These are phyloP conservation scores for Auanema sp. DNA, from an alignment of 2,888 invertebrate species.

Conservation along the genomic window DNA sequence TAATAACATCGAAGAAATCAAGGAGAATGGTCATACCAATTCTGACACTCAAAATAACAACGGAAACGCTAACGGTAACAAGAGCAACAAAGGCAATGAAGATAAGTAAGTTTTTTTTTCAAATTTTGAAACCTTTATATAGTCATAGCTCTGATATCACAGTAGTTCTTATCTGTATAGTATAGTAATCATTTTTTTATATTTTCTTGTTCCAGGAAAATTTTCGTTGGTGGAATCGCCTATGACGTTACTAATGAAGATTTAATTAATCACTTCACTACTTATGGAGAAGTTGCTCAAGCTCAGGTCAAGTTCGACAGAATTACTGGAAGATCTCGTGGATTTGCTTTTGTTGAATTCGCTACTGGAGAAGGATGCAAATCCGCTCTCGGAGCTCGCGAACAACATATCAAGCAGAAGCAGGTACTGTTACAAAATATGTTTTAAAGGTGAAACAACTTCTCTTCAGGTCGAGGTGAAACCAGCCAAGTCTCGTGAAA, in stretches of 20 bases:
- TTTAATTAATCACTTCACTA: conserved; percentile 56
- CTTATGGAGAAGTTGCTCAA: conserved; percentile 61
- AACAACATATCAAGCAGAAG: conserved; percentile 61
- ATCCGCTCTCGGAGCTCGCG: conserved; percentile 54
- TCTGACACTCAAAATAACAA: conserved; percentile 10
- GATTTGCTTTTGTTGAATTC: conserved; percentile 65
- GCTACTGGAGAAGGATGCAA: conserved; percentile 59
- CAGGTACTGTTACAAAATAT: conserved; percentile 21
- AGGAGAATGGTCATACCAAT: conserved; percentile 44
- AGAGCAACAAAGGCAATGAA: conserved; percentile 49
- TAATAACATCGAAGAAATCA: conserved; percentile 43
- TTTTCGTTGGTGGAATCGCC: conserved; percentile 64
- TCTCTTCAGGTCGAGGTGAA: conserved; percentile 59
- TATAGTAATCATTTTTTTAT: neutral
- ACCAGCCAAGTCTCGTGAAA: conserved; percentile 64
- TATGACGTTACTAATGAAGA: conserved; percentile 63
- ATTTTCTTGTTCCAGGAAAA: conserved; percentile 54
- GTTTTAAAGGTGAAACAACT: conserved; percentile 7
- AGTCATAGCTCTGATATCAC: conserved; percentile 1
- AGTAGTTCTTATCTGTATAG: neutral
- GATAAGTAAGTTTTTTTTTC: conserved; percentile 40
- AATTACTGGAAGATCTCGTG: conserved; percentile 62
- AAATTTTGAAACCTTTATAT: too few species aligned
- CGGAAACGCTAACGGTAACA: too few species aligned
- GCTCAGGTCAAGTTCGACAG: conserved; percentile 64